Evolutionary conservation across 2,113 vertebrate genomes (phyloP).

Genomic region (Hypomesus transpacificus): DNA sequence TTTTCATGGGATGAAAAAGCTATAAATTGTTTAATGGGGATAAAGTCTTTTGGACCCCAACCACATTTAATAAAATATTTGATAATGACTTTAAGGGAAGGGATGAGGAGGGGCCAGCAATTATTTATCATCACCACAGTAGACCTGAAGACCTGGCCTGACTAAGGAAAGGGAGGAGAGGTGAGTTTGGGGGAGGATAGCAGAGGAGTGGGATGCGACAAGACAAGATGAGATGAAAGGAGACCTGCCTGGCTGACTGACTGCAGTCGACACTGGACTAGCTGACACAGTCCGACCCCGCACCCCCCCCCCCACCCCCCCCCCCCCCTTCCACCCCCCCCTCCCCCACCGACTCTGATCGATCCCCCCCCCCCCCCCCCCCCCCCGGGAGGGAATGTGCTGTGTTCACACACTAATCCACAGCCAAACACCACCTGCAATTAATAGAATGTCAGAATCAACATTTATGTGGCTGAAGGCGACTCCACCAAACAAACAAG

Average conservation of each 20-base stretch:
- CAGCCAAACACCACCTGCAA: no score
- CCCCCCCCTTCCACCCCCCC: no score
- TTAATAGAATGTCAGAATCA: no score
- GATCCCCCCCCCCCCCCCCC: no score
- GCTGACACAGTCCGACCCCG: no score
- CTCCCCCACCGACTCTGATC: no score
- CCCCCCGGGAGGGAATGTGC: no score
- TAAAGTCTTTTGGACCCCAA: constrained; percentile 2
- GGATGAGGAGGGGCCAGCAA: background rate
- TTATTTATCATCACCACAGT: constrained; percentile 1
- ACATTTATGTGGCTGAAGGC: no score
- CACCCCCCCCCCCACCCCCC: no score
- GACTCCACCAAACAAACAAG: no score
- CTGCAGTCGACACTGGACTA: no score
- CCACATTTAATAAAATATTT: constrained; percentile 13
- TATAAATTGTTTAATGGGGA: constrained; percentile 3
- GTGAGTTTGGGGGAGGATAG: background rate
- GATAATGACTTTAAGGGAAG: constrained; percentile 11
- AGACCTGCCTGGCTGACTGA: background rate
- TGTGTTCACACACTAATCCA: no score
- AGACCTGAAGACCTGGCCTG: background rate
- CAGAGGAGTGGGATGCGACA: background rate
- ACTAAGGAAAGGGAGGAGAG: background rate
- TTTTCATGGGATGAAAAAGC: background rate
- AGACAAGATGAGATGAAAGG: background rate